A percentile compares a stretch with the other conserved stretches of the same genome.
These are phyloP conservation scores for Speoplatyrhinus poulsoni DNA, from an alignment of 2,113 vertebrate species.

Conservation along the genomic window DNA sequence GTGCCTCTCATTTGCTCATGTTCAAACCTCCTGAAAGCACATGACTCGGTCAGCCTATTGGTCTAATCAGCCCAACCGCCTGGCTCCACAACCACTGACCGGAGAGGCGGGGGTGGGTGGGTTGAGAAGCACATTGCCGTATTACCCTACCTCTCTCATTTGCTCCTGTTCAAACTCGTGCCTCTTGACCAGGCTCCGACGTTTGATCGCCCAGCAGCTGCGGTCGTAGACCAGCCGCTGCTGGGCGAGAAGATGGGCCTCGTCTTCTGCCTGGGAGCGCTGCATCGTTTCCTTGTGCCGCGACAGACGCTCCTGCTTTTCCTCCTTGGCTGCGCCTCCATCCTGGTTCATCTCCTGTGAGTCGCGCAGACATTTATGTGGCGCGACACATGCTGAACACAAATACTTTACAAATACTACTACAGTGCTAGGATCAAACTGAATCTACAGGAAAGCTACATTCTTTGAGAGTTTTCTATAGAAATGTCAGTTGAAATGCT, in stretches of 20 bases:
- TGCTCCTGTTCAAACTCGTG: conserved; percentile 98
- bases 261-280: conserved; percentile 98
- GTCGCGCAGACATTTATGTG: not conserved
- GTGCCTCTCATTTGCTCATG: no score
- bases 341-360: conserved; percentile 95
- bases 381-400: no score
- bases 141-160: conserved; percentile 85
- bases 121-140: conserved; percentile 23
- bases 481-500: no score
- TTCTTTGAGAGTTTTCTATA: not conserved
- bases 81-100: not conserved
- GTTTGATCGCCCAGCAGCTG: conserved; percentile 94
- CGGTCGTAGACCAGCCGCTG: conserved; percentile 97
- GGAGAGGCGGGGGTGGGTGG: not conserved
- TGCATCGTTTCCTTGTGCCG: conserved; percentile 99
- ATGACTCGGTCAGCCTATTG: no score
- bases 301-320: conserved; percentile 97
- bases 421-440: not conserved
- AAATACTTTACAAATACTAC: not conserved
- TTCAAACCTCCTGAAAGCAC: no score
- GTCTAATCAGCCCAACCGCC: no score
- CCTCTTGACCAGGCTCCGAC: conserved; percentile 88
- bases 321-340: conserved; percentile 93
- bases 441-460: not conserved
- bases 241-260: conserved; percentile 92